phyloP scores from a whole-genome alignment of 2,888 invertebrate species.

The Nymphalis c-album region DNA sequence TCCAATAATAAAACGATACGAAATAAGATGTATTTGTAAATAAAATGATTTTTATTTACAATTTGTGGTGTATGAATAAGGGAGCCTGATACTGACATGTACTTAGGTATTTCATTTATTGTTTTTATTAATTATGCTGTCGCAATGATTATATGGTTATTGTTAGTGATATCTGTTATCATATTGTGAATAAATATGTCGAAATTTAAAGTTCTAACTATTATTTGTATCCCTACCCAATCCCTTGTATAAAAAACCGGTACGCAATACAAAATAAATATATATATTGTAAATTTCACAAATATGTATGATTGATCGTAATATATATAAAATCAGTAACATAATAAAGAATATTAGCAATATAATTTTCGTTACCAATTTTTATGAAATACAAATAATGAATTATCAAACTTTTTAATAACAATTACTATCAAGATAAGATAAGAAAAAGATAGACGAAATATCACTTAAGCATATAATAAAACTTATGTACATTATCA shows the following conservation, averaged over 20 bases:
- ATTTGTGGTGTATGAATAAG: slow-evolving; percentile 36
- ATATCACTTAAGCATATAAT: no score
- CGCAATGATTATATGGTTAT: slow-evolving; percentile 64
- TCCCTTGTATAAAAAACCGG: not conserved
- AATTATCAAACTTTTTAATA: no score
- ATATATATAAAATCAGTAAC: no score
- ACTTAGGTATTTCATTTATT: slow-evolving; percentile 66
- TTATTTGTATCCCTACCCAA: not conserved
- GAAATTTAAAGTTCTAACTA: not conserved
- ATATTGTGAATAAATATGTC: slow-evolving; percentile 35
- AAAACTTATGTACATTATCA: no score
- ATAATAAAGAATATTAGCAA: no score
- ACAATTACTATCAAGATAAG: no score
- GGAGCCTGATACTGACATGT: slow-evolving; percentile 52
- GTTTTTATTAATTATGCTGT: slow-evolving; percentile 58
- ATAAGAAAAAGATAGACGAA: no score
- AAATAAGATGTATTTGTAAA: slow-evolving; percentile 66
- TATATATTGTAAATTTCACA: no score
- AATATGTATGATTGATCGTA: no score
- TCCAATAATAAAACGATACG: slow-evolving; percentile 32
- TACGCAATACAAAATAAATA: no score
- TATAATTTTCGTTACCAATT: no score
- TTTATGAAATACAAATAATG: no score
- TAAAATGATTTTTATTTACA: slow-evolving; percentile 51
- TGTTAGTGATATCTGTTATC: slow-evolving; percentile 45